phyloP scores from a whole-genome alignment of 2,888 invertebrate species.

The Macrostomum cliftonense region DNA sequence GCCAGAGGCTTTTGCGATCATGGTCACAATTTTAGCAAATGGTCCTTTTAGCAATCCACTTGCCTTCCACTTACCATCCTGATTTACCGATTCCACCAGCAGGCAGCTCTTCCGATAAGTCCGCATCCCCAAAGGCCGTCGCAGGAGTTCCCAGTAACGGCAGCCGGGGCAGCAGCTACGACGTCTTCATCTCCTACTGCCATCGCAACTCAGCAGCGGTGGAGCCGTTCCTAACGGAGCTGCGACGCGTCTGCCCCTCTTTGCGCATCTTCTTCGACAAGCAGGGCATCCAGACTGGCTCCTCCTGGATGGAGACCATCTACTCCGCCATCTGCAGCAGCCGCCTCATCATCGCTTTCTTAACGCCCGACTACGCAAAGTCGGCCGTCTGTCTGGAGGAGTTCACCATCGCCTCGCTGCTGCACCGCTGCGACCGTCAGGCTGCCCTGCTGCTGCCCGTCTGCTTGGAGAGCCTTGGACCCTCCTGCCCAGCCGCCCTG shows the following conservation, averaged over 20 bases:
- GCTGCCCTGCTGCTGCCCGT: too few species aligned
- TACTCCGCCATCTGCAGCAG: conserved; percentile 23
- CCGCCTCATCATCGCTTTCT: conserved; percentile 21
- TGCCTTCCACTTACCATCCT: too few species aligned
- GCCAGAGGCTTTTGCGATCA: too few species aligned
- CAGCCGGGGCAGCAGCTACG: conserved; percentile 17
- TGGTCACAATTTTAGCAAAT: too few species aligned
- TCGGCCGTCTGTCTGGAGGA: conserved; percentile 29
- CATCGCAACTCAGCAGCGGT: conserved; percentile 20
- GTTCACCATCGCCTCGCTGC: conserved; percentile 19
- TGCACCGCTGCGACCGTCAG: too few species aligned
- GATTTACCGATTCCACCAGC: too few species aligned
- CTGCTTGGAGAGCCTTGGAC: too few species aligned
- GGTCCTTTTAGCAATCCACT: too few species aligned
- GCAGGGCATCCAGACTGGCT: conserved; percentile 25
- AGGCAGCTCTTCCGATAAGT: too few species aligned
- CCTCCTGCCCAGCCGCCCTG: too few species aligned
- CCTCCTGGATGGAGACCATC: conserved; percentile 27
- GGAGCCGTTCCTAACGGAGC: conserved; percentile 16
- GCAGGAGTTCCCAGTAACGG: too few species aligned
- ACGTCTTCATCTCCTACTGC: conserved; percentile 30
- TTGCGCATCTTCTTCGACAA: conserved; percentile 27
- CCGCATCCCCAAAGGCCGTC: too few species aligned
- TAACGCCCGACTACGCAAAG: conserved; percentile 21
- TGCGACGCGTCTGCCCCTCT: conserved; percentile 16